Percentiles rank a stretch among this genome's conserved stretches.
phyloP scores from a whole-genome alignment of 2,113 vertebrate genomes.

The Istiophorus platypterus region DNA sequence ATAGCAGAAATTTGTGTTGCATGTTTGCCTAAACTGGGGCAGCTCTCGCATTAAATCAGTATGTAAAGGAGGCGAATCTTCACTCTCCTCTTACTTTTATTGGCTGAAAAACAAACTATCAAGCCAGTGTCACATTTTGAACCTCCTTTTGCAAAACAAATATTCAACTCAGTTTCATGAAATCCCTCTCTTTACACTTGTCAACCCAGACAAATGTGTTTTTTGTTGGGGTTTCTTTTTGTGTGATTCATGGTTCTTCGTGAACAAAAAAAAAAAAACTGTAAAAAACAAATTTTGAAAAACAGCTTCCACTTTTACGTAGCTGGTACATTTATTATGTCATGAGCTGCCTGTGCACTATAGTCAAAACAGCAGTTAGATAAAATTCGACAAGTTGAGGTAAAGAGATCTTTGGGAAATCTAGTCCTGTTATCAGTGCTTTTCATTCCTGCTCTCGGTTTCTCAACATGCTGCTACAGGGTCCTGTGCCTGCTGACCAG shows the following conservation, averaged over 20 bases:
- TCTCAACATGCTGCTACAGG: slow-evolving; percentile 55
- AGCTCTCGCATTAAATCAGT: neutral
- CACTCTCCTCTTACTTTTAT: slow-evolving; percentile 59
- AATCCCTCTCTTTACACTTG: slow-evolving; percentile 14
- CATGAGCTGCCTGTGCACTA: neutral
- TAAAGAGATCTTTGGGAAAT: slow-evolving; percentile 44
- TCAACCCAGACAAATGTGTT: slow-evolving; percentile 6
- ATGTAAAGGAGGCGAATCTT: slow-evolving; percentile 23
- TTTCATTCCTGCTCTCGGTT: slow-evolving; percentile 29
- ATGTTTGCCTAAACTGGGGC: neutral
- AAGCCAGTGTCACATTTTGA: slow-evolving; percentile 66
- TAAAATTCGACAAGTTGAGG: slow-evolving; percentile 50
- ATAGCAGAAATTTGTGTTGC: neutral
- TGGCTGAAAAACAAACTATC: slow-evolving; percentile 59
- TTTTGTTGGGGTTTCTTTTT: no score
- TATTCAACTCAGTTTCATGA: slow-evolving; percentile 39
- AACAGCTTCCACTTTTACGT: neutral
- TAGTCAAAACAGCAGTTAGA: slow-evolving; percentile 51
- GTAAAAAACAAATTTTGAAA: neutral
- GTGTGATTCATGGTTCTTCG: no score
- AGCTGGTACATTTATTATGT: neutral
- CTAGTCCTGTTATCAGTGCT: slow-evolving; percentile 46
- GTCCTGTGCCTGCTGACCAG: slow-evolving; percentile 3
- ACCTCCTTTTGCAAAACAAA: slow-evolving; percentile 67
- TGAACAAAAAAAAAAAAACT: neutral